These are phyloP conservation scores for Craseonycteris thonglongyai DNA, from an alignment of 2,113 vertebrate genomes.

Conservation along the genomic window DNA sequence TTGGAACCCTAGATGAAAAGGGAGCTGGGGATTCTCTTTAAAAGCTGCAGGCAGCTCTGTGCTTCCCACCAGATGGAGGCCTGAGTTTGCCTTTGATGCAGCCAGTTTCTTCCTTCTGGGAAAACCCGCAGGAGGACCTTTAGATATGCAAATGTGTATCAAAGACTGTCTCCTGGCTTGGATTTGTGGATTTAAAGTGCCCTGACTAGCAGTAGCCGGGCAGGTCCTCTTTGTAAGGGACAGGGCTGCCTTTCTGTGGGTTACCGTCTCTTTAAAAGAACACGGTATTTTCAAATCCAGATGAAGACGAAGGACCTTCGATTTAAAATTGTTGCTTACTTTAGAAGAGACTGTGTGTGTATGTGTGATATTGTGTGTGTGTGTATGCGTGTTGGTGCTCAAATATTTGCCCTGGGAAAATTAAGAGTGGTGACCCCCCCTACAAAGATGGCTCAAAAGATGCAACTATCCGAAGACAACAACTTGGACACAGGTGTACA, in stretches of 20 bases:
- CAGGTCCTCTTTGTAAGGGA: not conserved
- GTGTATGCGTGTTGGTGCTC: not conserved
- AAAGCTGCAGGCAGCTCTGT: not conserved
- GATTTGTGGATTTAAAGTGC: not conserved
- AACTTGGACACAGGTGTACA: not conserved
- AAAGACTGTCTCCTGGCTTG: not conserved
- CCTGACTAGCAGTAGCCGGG: not conserved
- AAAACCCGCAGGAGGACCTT: slow-evolving; percentile 20
- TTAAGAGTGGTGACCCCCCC: not conserved
- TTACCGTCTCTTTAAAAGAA: not conserved
- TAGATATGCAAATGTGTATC: slow-evolving; percentile 16
- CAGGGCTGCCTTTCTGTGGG: not conserved
- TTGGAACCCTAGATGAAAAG: not conserved
- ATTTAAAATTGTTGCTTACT: not conserved
- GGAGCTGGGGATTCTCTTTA: not conserved
- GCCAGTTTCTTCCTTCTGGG: not conserved
- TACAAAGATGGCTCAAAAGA: not conserved
- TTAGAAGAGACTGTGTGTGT: not conserved
- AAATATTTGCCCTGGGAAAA: not conserved
- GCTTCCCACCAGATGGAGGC: not conserved
- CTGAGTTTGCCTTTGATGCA: not conserved
- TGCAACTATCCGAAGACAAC: not conserved
- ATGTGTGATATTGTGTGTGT: not conserved
- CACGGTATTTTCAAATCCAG: not conserved
- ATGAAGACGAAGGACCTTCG: not conserved